Conservation (phyloP, 2,888 invertebrate species). For the Tinea semifulvella region DNA sequence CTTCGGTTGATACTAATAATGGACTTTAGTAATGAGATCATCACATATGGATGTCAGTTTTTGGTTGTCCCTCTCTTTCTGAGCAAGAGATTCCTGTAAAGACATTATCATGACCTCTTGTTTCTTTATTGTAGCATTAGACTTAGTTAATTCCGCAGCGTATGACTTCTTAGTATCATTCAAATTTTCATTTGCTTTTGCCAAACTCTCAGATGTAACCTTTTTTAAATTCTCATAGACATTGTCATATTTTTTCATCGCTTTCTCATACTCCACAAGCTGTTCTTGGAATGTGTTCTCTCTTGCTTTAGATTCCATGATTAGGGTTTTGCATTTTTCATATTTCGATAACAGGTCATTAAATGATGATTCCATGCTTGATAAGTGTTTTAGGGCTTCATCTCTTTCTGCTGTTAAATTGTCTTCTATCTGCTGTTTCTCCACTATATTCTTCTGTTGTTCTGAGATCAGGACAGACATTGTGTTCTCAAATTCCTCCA, state of each 20-base stretch:
- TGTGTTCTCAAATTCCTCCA: constrained; percentile 82
- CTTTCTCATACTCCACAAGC: constrained; percentile 73
- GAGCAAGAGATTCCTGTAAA: constrained; percentile 81
- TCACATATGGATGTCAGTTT: constrained; percentile 92
- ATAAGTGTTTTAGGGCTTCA: constrained; percentile 65
- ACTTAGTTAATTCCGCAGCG: constrained; percentile 80
- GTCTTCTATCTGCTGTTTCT: constrained; percentile 50
- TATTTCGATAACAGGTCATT: constrained; percentile 69
- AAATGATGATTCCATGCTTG: constrained; percentile 69
- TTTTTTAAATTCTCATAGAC: constrained; percentile 85
- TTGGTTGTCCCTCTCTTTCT: constrained; percentile 88
- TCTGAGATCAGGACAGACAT: constrained; percentile 78
- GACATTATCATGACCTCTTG: constrained; percentile 87
- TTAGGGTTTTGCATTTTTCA: constrained; percentile 69
- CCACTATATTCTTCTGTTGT: constrained; percentile 71
- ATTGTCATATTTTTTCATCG: constrained; percentile 77
- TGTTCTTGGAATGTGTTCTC: constrained; percentile 75
- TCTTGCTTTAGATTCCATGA: constrained; percentile 59
- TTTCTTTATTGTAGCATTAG: constrained; percentile 87
- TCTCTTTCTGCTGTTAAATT: constrained; percentile 64
- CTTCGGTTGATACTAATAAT: constrained; percentile 26
- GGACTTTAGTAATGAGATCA: constrained; percentile 78
- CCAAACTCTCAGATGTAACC: constrained; percentile 85
- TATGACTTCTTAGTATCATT: constrained; percentile 76
- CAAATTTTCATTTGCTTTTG: constrained; percentile 77